Conservation (phyloP, 2,113 vertebrate genomes). For the Callaeas wilsoni region DNA sequence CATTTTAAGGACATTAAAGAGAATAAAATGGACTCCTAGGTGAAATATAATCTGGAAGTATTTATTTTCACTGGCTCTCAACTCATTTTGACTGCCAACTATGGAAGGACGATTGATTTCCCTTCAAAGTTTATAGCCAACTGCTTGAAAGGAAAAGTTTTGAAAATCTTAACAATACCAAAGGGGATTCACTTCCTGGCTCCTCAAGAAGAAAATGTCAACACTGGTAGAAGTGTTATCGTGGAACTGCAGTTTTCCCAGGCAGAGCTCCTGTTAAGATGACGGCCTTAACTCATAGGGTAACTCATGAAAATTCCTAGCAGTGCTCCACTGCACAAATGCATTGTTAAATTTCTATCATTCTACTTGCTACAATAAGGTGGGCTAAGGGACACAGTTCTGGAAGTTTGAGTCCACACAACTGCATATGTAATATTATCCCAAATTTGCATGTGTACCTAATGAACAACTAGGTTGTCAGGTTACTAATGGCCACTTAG, state of each 20-base stretch:
- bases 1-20: not conserved
- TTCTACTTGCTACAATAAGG: not conserved
- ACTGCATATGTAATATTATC: too few relatives aligned
- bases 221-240: not conserved
- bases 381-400: not conserved
- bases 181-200: not conserved
- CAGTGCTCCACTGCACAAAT: not conserved
- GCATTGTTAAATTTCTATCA: not conserved
- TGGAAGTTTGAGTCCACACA: not conserved
- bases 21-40: not conserved
- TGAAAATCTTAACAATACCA: not conserved
- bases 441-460: not conserved
- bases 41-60: not conserved
- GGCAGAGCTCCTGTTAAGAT: not conserved
- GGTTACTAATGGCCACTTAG: not conserved
- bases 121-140: not conserved
- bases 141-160: not conserved
- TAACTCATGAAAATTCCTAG: not conserved
- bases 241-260: not conserved
- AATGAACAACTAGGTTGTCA: not conserved
- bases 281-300: not conserved
- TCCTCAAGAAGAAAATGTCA: not conserved
- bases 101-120: not conserved
- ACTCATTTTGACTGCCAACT: not conserved
- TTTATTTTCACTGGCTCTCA: constrained; percentile 18